A percentile compares a stretch with the other conserved stretches of the same genome.
phyloP scores from a whole-genome alignment of 1,140 invertebrate species.

The Copidosoma floridanum region DNA sequence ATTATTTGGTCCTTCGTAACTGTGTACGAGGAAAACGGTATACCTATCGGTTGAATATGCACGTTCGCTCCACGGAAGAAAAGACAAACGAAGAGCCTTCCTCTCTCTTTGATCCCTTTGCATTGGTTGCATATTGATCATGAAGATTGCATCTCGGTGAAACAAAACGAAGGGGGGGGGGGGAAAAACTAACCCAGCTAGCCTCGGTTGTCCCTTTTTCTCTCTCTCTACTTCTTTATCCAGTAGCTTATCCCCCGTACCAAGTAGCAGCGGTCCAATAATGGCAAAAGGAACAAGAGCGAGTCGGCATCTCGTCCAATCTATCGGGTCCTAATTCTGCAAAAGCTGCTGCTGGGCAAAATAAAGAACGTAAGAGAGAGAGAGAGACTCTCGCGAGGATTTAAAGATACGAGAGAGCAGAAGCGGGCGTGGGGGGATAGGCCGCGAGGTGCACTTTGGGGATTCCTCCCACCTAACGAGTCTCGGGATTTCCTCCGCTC shows the following conservation, averaged over 20 bases:
- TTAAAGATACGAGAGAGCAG: slow-evolving; percentile 26
- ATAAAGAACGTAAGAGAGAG: neutral
- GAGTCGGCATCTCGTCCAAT: neutral
- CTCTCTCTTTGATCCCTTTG: no score
- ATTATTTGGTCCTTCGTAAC: no score
- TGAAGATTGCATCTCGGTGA: no score
- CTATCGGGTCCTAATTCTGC: slow-evolving; percentile 37
- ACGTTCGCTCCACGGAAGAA: no score
- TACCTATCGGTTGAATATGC: no score
- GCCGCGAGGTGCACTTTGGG: slow-evolving; percentile 36
- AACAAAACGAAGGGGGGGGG: no score
- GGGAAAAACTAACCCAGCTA: no score
- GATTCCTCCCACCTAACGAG: slow-evolving; percentile 27
- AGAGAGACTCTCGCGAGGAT: slow-evolving; percentile 29
- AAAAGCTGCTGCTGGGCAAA: slow-evolving; percentile 1
- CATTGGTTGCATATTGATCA: no score
- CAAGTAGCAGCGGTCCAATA: neutral
- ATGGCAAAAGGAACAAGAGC: neutral
- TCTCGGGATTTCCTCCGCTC: slow-evolving; percentile 9
- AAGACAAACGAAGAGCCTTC: no score
- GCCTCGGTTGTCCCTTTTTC: no score
- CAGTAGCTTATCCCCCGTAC: neutral
- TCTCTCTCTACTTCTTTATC: neutral
- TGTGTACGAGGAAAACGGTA: no score
- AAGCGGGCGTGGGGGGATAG: slow-evolving; percentile 19